These are phyloP conservation scores for Podotricha telesiphe DNA, from an alignment of 2,888 invertebrate species.

Conservation along the genomic window DNA sequence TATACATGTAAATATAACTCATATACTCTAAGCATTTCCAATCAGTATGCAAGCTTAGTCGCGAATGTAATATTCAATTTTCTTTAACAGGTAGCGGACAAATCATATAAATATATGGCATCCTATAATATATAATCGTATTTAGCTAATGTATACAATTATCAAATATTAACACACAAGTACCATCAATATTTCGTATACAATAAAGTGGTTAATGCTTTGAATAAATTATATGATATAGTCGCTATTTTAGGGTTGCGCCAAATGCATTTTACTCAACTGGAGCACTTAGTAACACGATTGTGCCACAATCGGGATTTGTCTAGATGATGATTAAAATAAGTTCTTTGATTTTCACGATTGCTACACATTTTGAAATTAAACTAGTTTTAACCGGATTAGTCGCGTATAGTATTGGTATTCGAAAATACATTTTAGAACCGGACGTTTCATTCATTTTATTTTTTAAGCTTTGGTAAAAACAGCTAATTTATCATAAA, in stretches of 20 bases:
- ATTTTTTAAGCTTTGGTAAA: neutral
- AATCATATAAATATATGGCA: neutral
- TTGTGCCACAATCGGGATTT: neutral
- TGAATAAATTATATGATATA: slow-evolving; percentile 34
- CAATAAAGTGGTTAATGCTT: slow-evolving; percentile 38
- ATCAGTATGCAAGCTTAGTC: too few relatives aligned
- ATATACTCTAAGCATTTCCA: too few relatives aligned
- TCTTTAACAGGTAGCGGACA: neutral
- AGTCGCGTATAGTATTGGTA: too few relatives aligned
- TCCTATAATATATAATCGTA: neutral
- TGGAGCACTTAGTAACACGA: neutral
- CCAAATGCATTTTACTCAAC: neutral
- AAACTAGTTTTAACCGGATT: too few relatives aligned
- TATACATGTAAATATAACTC: too few relatives aligned
- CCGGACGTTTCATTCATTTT: neutral
- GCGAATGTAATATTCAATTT: too few relatives aligned
- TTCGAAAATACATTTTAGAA: too few relatives aligned
- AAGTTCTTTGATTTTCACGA: too few relatives aligned
- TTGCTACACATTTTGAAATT: too few relatives aligned
- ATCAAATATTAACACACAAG: slow-evolving; percentile 32
- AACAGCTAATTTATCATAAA: neutral
- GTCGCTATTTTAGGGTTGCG: slow-evolving; percentile 4
- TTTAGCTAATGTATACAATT: slow-evolving; percentile 1
- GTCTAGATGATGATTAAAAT: too few relatives aligned
- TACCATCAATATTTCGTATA: slow-evolving; percentile 30